Evolutionary conservation across 2,797 vertebrate genomes (phyloP).

Genomic region (Pangasius djambal): DNA sequence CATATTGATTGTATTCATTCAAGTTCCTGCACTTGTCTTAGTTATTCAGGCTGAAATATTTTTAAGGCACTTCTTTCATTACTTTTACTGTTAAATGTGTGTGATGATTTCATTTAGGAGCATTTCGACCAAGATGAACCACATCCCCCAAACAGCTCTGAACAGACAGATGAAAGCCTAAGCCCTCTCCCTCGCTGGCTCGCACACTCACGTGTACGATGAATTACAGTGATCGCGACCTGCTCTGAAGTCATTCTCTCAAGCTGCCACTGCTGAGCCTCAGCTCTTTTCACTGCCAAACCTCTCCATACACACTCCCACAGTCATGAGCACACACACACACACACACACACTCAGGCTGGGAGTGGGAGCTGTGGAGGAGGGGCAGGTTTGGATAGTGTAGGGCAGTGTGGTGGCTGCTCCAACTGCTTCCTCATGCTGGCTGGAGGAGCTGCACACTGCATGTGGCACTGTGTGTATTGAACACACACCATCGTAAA

Average conservation of each 20-base stretch:
- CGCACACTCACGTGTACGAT: constrained; percentile 38
- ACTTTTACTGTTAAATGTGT: constrained; percentile 45
- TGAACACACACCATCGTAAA: constrained; percentile 38
- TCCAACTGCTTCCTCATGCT: constrained; percentile 49
- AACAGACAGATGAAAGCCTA: constrained; percentile 54
- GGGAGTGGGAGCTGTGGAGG: constrained; percentile 48
- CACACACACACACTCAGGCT: constrained; percentile 45
- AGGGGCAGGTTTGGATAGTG: constrained; percentile 49
- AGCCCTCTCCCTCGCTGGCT: constrained; percentile 9
- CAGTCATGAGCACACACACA: constrained; percentile 15
- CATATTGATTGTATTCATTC: neutral
- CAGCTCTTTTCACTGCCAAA: constrained; percentile 64
- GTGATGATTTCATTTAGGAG: constrained; percentile 61
- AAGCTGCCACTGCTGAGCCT: constrained; percentile 64
- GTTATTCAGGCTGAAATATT: constrained; percentile 55
- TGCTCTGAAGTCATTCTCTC: constrained; percentile 68
- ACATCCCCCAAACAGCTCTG: constrained; percentile 58
- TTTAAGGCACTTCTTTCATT: constrained; percentile 53
- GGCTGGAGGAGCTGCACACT: constrained; percentile 43
- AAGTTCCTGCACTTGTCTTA: constrained; percentile 47
- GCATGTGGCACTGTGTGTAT: constrained; percentile 30
- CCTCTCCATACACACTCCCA: constrained; percentile 51
- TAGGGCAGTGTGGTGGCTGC: constrained; percentile 40
- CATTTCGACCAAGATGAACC: constrained; percentile 59
- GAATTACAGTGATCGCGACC: constrained; percentile 69